Conservation (phyloP, 2,797 vertebrate genomes). For the Tragelaphus oryx region DNA sequence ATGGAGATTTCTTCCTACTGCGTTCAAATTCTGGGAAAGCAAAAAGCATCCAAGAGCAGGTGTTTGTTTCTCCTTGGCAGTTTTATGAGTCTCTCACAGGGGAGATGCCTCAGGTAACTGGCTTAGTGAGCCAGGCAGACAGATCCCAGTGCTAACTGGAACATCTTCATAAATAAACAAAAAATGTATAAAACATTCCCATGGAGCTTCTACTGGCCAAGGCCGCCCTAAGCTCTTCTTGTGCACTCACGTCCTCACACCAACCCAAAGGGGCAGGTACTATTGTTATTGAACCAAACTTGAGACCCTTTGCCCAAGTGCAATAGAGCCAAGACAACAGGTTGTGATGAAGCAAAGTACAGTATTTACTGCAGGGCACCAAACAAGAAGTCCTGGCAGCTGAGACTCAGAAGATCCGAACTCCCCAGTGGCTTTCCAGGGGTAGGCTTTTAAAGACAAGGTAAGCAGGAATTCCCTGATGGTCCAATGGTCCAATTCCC, state of each 20-base stretch:
- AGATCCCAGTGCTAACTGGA: background rate
- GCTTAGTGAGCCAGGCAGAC: background rate
- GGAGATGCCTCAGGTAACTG: background rate
- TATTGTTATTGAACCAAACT: background rate
- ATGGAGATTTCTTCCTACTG: background rate
- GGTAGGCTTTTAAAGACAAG: background rate
- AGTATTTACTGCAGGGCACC: no score
- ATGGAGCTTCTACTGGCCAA: fast-evolving
- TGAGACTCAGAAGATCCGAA: background rate
- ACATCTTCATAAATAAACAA: background rate
- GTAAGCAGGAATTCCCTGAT: background rate
- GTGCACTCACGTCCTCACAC: background rate
- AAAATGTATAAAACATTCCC: background rate
- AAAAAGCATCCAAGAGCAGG: background rate
- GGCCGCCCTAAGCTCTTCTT: background rate
- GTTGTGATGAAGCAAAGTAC: background rate
- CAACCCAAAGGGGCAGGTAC: background rate
- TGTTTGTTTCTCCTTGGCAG: background rate
- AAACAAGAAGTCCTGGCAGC: background rate
- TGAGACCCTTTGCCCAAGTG: background rate
- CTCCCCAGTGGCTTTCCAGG: background rate
- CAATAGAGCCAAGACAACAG: background rate
- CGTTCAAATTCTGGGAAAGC: background rate
- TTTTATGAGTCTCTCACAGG: background rate
- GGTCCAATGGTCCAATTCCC: background rate